A percentile compares a stretch with the other conserved stretches of the same genome.
phyloP scores from a whole-genome alignment of 1,140 invertebrate genomes.

The Trissolcus basalis region DNA sequence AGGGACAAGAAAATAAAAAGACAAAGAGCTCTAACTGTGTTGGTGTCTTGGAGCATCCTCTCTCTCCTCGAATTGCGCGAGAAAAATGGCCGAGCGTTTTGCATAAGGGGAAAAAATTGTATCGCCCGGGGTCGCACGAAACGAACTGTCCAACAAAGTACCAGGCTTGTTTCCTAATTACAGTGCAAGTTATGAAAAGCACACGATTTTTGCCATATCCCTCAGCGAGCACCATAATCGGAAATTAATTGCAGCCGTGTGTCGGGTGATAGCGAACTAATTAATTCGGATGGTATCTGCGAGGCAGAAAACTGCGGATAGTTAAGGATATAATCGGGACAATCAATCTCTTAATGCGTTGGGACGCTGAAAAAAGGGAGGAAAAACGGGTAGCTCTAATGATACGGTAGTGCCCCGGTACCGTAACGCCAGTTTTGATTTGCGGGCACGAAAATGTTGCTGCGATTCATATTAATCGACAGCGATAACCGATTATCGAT shows the following conservation, averaged over 20 bases:
- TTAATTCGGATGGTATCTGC: conserved; percentile 11
- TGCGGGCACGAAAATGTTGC: conserved; percentile 7
- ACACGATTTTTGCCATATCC: conserved; percentile 1
- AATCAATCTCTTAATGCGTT: conserved; percentile 18
- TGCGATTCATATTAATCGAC: background rate
- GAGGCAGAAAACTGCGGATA: background rate
- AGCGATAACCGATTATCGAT: conserved; percentile 51
- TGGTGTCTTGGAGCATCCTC: too few species aligned
- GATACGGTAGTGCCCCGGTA: conserved; percentile 1
- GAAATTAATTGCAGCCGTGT: conserved; percentile 33
- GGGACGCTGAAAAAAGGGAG: conserved; percentile 7
- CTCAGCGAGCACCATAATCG: conserved; percentile 3
- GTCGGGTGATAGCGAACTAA: conserved; percentile 16
- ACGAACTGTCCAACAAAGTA: too few species aligned
- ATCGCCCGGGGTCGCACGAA: background rate
- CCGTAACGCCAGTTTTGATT: conserved; percentile 8
- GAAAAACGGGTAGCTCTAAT: conserved; percentile 14
- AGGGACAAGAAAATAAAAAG: too few species aligned
- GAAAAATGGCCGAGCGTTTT: too few species aligned
- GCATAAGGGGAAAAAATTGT: too few species aligned
- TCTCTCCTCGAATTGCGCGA: too few species aligned
- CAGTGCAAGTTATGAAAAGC: too few species aligned
- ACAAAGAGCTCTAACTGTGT: too few species aligned
- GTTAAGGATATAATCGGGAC: conserved; percentile 15
- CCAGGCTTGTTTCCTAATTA: too few species aligned